Evolutionary conservation across 1,140 invertebrate species (phyloP).

Genomic region (Drosophila auraria): DNA sequence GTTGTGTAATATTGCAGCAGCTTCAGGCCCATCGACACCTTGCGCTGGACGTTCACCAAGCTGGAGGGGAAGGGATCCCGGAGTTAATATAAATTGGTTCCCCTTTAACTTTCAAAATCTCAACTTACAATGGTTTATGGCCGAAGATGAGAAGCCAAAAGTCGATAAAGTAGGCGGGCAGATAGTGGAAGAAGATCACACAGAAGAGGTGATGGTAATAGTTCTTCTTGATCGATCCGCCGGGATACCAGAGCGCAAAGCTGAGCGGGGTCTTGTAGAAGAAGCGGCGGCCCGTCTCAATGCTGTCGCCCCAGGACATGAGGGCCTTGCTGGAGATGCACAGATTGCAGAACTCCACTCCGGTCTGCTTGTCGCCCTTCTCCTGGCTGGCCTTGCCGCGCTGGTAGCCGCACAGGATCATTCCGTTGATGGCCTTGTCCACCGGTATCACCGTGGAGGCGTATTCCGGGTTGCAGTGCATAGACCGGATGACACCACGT

Average conservation of each 20-base stretch:
- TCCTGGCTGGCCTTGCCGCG: slow-evolving; percentile 85
- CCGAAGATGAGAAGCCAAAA: slow-evolving; percentile 88
- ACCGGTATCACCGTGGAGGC: slow-evolving; percentile 92
- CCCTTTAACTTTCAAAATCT: background rate
- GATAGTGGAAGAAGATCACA: slow-evolving; percentile 90
- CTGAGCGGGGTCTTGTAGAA: slow-evolving; percentile 88
- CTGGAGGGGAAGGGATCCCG: slow-evolving; percentile 76
- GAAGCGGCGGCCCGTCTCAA: slow-evolving; percentile 88
- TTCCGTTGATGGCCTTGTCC: slow-evolving; percentile 91
- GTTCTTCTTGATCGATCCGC: slow-evolving; percentile 90
- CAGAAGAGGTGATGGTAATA: slow-evolving; percentile 89
- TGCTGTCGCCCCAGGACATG: slow-evolving; percentile 92
- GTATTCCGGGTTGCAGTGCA: slow-evolving; percentile 88
- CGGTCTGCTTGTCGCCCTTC: slow-evolving; percentile 43
- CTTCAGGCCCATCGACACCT: slow-evolving; percentile 88
- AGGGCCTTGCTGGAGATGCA: slow-evolving; percentile 88
- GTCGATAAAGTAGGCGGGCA: slow-evolving; percentile 94
- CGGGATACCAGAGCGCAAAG: slow-evolving; percentile 92
- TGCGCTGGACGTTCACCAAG: slow-evolving; percentile 89
- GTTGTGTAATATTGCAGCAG: slow-evolving; percentile 94
- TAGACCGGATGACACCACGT: slow-evolving; percentile 92
- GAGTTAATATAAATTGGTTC: background rate
- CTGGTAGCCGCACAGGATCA: slow-evolving; percentile 90
- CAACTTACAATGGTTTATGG: slow-evolving; percentile 91
- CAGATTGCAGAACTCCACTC: slow-evolving; percentile 87